Base-by-base conservation (phyloP, 2,888 invertebrate species). In the Pandemis cinnamomeana region DNA sequence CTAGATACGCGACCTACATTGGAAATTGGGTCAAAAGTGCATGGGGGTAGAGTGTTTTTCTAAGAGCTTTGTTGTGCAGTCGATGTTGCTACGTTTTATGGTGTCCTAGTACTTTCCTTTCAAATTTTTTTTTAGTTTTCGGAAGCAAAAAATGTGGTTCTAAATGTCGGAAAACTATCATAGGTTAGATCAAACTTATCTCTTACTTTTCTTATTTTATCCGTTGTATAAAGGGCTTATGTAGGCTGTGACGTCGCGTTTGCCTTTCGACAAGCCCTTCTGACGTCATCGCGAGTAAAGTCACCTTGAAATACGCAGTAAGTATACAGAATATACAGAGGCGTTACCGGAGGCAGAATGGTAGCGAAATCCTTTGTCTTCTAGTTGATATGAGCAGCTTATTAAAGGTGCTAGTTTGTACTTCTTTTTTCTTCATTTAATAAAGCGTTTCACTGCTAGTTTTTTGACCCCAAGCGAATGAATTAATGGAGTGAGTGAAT, bases 21-120 rank as follows among this genome's bases (percentile, higher is more conserved):
- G 27, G 64, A 7, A 64, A 48, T 64, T 48, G 64, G 64, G 64
- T n/a, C 64, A 44, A 64, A 64, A 64, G 64, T 64, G 64, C 64
- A 64, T 48, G 48, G 36, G 20, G 27, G 20, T 63, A 44, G 27
- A 58, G 58, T 58, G 58, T 58, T 8, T 58, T 58, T 20, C 27
- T 5, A 11, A 11, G 5, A 13, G 6, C 27, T 11, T 27, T 20
- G 5, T 53, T 58, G 27, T 27, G 4, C 10, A 2, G 58, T 10
- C 27, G 3, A n/a, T 1, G 27, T 20, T 11, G 27, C 27, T 36
- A 13, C 36, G 13, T 4, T 41, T 61, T 41, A 61, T 61, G 36
- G 5, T 20, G 7, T n/a, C 61, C 36, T 61, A n/a, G 61, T 61
- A 46, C 11, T 46, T 46, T 11, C 11, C 11, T 10, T 46, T 46